Evolutionary conservation across 2,113 vertebrate genomes (phyloP), one percentile per base, ranked within the genome.

Genomic region (Sceloporus tristichus): DNA sequence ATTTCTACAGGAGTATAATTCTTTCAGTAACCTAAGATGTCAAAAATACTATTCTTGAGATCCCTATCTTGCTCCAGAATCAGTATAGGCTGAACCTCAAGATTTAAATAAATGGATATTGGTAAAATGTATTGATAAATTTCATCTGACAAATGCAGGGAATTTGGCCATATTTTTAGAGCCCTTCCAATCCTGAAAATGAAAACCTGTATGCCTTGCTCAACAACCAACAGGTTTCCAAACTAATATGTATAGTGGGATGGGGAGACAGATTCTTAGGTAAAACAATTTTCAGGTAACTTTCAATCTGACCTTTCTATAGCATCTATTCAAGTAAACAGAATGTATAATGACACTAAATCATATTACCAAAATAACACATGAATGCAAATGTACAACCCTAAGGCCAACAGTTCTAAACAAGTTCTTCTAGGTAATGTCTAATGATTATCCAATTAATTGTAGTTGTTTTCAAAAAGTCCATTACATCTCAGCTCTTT

Each of bases 151-250:
- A 86, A 89, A 92, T 85, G 38, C 75, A 82, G 79, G 88, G 85
- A 88, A 54, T 88, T 91, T 93, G 34, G 87, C 80, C 79, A 0
- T 87, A 92, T 89, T 91, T 82, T 71, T 88, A 91, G 87, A 87
- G 76, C 83, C 82, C 89, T 42, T 84, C 88, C 66, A 92, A 84
- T 87, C 82, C 91, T 93, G 92, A 66, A 94, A 95, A 93, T 93
- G 88, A 92, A 94, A 92, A 77, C 81, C 54, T 88, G 68, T n/a
- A 77, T 81, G 82, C 0, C 5, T 86, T 89, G 90, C 90, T 89
- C 90, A 94, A 14, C 83, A 94, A 92, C 91, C 95, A 95, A 95
- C 91, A 89, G 85, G 85, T 93, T 95, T 93, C 94, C 87, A 92
- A 87, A 87, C 85, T 56, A 89, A 29, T 75, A 48, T 48, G 48